Percentiles rank a stretch among this genome's conserved stretches.
phyloP scores from a whole-genome alignment of 2,797 vertebrate genomes.

The Salarias fasciatus region DNA sequence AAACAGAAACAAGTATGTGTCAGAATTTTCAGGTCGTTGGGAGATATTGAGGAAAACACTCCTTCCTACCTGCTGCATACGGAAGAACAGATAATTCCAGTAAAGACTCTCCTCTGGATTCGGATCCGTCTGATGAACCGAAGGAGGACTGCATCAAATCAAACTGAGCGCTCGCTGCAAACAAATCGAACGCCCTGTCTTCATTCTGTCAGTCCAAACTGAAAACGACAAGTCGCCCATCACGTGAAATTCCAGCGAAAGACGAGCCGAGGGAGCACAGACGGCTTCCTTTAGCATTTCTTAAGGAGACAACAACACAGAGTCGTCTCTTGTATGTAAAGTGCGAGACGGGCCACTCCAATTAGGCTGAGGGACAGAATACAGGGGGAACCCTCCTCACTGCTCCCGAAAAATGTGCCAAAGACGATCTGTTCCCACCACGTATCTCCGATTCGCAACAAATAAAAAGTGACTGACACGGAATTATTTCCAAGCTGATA shows the following conservation, averaged over 20 bases:
- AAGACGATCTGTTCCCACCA: constrained; percentile 55
- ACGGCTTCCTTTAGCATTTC: constrained; percentile 26
- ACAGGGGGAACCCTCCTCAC: constrained; percentile 52
- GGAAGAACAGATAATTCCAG: constrained; percentile 24
- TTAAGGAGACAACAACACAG: constrained; percentile 31
- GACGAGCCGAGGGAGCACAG: constrained; percentile 4
- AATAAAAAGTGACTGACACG: constrained; percentile 78
- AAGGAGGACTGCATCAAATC: constrained; percentile 53
- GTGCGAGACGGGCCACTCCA: constrained; percentile 31
- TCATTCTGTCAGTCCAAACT: constrained; percentile 2
- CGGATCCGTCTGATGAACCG: constrained; percentile 39
- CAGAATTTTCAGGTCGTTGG: too few relatives aligned
- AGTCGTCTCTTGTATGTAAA: too few relatives aligned
- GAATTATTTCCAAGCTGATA: constrained; percentile 82
- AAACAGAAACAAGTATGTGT: too few relatives aligned
- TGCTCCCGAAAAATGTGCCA: constrained; percentile 35
- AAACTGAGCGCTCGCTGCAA: constrained; percentile 48
- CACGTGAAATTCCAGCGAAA: constrained; percentile 22
- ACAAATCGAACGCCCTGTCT: constrained; percentile 35
- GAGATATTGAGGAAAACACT: too few relatives aligned
- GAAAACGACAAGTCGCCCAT: background rate
- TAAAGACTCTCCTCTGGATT: constrained; percentile 38
- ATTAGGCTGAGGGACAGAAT: constrained; percentile 71
- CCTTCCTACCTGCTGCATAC: constrained; percentile 17
- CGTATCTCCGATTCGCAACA: constrained; percentile 65